phyloP scores from a whole-genome alignment of 2,888 invertebrate genomes.

The Mycalesis mineus region DNA sequence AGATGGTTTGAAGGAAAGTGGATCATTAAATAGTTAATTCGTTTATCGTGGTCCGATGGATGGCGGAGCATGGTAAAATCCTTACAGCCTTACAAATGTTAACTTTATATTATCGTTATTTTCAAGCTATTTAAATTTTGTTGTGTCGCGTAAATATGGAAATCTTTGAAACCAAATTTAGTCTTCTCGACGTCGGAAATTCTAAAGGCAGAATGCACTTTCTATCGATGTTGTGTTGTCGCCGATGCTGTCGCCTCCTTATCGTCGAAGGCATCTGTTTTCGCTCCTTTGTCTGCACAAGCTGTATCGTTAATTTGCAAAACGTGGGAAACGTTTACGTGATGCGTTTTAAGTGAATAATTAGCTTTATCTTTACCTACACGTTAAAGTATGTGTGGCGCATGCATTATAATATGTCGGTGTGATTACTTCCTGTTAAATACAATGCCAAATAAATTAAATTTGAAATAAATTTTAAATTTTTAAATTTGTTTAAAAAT shows the following conservation, averaged over 20 bases:
- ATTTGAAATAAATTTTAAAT: no score
- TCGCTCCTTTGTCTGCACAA: conserved; percentile 50
- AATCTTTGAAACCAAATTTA: not conserved
- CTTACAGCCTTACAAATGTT: no score
- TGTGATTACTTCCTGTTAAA: not conserved
- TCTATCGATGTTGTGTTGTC: conserved; percentile 54
- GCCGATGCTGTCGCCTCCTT: conserved; percentile 47
- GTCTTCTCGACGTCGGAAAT: conserved; percentile 26
- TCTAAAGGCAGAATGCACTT: conserved; percentile 37
- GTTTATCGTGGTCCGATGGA: no score
- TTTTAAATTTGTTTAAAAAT: no score
- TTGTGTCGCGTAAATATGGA: not conserved
- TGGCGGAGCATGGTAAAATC: no score
- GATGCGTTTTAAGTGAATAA: conserved; percentile 31
- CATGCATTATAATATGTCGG: not conserved
- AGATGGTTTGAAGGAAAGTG: no score
- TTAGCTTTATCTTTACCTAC: conserved; percentile 27
- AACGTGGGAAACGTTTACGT: conserved; percentile 40
- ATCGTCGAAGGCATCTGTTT: conserved; percentile 50
- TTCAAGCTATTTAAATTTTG: not conserved
- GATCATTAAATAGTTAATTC: no score
- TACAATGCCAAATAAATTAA: not conserved
- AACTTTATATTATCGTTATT: not conserved
- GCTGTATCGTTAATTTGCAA: conserved; percentile 50
- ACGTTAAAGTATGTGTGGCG: conserved; percentile 3